These are phyloP conservation scores for Meriones unguiculatus DNA, from an alignment of 2,113 vertebrate genomes.

Conservation along the genomic window DNA sequence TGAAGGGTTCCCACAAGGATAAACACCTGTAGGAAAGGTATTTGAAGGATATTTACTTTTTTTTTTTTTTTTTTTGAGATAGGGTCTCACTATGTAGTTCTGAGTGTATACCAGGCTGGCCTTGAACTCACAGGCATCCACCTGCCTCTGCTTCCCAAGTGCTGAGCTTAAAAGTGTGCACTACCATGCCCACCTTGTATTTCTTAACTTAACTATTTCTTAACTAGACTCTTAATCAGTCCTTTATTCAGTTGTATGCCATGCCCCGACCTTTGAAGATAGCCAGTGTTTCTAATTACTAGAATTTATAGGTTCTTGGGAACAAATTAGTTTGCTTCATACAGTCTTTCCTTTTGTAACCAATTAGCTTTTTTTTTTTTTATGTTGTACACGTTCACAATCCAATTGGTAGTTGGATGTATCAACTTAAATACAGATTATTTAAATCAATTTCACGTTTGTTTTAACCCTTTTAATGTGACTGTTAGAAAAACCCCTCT, in stretches of 20 bases:
- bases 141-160: background rate
- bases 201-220: background rate
- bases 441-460: background rate
- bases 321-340: background rate
- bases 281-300: background rate
- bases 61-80: background rate
- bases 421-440: background rate
- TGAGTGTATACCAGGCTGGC: background rate
- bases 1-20: background rate
- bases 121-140: background rate
- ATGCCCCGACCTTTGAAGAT: background rate
- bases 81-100: background rate
- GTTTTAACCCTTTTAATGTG: background rate
- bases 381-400: background rate
- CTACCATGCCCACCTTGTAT: background rate
- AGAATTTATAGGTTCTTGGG: slow-evolving; percentile 3
- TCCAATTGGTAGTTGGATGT: background rate
- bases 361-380: background rate
- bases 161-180: background rate
- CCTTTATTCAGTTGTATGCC: background rate
- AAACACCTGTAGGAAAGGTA: slow-evolving; percentile 8
- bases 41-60: background rate
- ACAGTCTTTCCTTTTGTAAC: background rate
- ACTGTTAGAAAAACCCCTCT: background rate
- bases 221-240: background rate